Evolutionary conservation across 1,140 invertebrate genomes (phyloP).

Genomic region (Drosophila bocqueti): DNA sequence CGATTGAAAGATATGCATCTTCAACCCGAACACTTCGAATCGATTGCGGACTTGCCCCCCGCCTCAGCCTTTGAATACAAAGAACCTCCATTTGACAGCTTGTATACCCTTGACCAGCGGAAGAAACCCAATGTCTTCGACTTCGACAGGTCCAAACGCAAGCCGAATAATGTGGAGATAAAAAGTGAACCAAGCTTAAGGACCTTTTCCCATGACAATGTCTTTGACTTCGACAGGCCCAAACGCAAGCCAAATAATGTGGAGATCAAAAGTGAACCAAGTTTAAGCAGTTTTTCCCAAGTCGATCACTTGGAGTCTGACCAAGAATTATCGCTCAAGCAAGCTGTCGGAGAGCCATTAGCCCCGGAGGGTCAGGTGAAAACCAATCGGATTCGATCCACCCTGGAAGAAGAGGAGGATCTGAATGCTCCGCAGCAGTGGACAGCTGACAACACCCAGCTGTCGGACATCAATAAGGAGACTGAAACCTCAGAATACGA

Average conservation of each 20-base stretch:
- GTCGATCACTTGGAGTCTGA: too few species aligned
- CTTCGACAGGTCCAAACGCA: conserved; percentile 26
- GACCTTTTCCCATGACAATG: neutral
- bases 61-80: conserved; percentile 55
- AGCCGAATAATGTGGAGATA: conserved; percentile 6
- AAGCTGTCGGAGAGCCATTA: neutral
- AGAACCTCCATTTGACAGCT: conserved; percentile 34
- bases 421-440: neutral
- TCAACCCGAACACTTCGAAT: conserved; percentile 5
- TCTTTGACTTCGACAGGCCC: conserved; percentile 34
- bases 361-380: neutral
- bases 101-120: conserved; percentile 19
- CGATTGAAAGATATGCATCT: neutral
- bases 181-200: conserved; percentile 23
- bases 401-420: neutral
- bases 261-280: conserved; percentile 39
- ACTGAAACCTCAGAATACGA: neutral
- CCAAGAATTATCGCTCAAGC: too few species aligned
- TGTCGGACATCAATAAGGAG: neutral
- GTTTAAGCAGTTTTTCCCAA: neutral
- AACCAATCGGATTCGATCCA: neutral
- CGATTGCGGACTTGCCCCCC: conserved; percentile 26
- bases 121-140: conserved; percentile 28
- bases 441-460: neutral
- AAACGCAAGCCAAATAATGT: conserved; percentile 13